A percentile compares a stretch with the other conserved stretches of the same genome.
These are phyloP conservation scores for Empidonax alnorum DNA, from an alignment of 2,113 vertebrate genomes.

Conservation along the genomic window DNA sequence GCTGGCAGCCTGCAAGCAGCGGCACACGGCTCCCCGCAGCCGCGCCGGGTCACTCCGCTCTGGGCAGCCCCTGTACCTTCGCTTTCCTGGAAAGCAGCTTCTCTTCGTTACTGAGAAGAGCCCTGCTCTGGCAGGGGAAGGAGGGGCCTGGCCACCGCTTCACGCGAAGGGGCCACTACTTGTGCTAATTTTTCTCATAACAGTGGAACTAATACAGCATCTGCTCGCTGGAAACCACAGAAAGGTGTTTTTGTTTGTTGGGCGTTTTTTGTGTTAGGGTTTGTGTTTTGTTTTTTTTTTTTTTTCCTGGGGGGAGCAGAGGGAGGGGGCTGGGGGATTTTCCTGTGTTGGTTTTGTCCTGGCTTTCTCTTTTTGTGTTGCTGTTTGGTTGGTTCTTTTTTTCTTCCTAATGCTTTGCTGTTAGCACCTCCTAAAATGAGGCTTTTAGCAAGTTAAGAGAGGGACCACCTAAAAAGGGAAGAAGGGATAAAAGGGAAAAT, in stretches of 20 bases:
- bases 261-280: not conserved
- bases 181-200: not conserved
- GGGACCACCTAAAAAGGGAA: not conserved
- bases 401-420: not conserved
- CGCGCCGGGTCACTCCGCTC: not conserved
- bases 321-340: not conserved
- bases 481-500: not conserved
- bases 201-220: not conserved
- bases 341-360: not conserved
- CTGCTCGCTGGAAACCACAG: not conserved
- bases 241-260: not conserved
- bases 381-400: not conserved
- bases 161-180: not conserved
- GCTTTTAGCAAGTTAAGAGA: not conserved
- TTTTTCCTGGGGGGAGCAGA: not conserved
- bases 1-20: not conserved
- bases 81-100: conserved; percentile 68
- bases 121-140: not conserved
- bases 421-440: not conserved
- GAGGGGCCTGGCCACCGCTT: conserved; percentile 1
- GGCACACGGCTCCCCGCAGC: not conserved
- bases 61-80: not conserved
- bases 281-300: not conserved
- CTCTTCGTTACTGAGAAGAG: conserved; percentile 40
- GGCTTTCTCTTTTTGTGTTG: not conserved